phyloP scores from a whole-genome alignment of 2,113 vertebrate genomes.

The Ramphastos sulfuratus region DNA sequence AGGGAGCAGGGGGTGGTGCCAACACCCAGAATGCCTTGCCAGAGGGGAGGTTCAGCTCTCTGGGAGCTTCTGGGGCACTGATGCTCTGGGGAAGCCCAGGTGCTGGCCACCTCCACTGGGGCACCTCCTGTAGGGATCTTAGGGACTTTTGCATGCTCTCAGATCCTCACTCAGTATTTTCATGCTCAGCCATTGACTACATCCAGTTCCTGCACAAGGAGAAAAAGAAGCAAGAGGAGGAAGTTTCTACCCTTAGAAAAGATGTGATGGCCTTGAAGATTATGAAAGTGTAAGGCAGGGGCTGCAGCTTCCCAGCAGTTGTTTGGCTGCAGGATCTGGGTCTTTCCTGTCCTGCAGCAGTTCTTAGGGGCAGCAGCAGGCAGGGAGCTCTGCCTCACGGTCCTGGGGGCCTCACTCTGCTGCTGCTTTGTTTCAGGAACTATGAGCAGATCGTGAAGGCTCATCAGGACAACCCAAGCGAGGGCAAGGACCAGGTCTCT shows the following conservation, averaged over 20 bases:
- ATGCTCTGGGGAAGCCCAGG: neutral
- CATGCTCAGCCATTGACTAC: conserved; percentile 90
- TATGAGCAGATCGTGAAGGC: conserved; percentile 98
- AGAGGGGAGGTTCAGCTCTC: neutral
- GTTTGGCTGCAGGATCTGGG: neutral
- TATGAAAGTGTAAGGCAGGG: conserved; percentile 93
- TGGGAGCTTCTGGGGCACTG: neutral
- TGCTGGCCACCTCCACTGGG: neutral
- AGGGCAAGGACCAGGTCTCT: conserved; percentile 91
- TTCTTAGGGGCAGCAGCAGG: neutral
- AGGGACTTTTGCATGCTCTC: accelerated
- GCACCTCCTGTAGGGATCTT: accelerated
- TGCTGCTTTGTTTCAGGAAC: conserved; percentile 79
- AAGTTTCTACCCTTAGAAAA: conserved; percentile 91
- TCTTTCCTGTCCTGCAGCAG: neutral
- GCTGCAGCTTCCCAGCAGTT: neutral
- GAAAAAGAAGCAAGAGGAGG: conserved; percentile 99
- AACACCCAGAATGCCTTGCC: accelerated
- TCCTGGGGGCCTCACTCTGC: neutral
- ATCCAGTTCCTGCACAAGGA: conserved; percentile 99
- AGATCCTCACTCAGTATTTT: neutral
- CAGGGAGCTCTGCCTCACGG: neutral
- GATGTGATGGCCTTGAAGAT: conserved; percentile 96
- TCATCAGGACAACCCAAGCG: conserved; percentile 92
- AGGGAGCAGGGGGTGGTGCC: neutral